phyloP scores from a whole-genome alignment of 2,797 vertebrate genomes.

The Enteromius radiatus region DNA sequence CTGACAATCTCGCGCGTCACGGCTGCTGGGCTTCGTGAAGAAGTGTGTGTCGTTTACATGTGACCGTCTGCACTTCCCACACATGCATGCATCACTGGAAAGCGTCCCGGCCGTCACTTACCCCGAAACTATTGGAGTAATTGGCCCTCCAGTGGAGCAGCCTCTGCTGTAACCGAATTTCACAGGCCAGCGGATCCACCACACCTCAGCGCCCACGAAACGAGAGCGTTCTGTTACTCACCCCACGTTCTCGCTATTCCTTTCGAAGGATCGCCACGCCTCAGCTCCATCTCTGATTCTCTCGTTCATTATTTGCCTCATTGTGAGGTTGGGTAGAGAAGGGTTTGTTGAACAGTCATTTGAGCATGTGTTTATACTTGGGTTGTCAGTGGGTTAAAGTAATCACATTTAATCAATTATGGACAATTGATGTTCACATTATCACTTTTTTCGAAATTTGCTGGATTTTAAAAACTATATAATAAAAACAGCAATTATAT shows the following conservation, averaged over 20 bases:
- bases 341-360: conserved; percentile 32
- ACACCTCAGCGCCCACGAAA: conserved; percentile 52
- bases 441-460: neutral
- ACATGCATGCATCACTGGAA: conserved; percentile 16
- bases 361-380: conserved; percentile 6
- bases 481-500: neutral
- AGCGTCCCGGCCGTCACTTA: conserved; percentile 35
- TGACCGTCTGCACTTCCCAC: conserved; percentile 18
- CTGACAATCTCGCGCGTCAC: neutral
- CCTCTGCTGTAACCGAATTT: conserved; percentile 57
- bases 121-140: conserved; percentile 54
- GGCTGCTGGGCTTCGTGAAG: neutral
- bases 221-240: conserved; percentile 51
- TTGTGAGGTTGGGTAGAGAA: conserved; percentile 2
- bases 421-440: neutral
- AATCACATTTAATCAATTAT: conserved; percentile 28
- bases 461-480: neutral
- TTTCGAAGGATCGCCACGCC: neutral
- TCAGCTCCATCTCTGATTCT: neutral
- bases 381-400: conserved; percentile 16
- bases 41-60: neutral
- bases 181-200: conserved; percentile 56
- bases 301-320: conserved; percentile 31
- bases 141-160: conserved; percentile 55
- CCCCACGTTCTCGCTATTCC: conserved; percentile 5